Base-by-base conservation (phyloP, 2,888 invertebrate genomes). In the Malacosoma neustria region DNA sequence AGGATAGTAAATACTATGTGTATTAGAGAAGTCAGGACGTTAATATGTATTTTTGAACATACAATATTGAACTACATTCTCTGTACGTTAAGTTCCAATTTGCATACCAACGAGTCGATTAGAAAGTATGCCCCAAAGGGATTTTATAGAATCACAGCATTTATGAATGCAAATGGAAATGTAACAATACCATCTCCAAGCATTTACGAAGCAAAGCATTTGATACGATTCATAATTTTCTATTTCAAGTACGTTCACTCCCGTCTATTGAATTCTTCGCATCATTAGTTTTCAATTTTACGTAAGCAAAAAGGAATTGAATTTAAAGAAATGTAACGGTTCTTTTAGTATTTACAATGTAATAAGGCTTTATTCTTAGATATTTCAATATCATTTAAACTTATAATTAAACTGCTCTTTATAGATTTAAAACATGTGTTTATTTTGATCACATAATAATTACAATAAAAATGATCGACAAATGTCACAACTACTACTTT, bases 161-260 rank as follows among this genome's bases (percentile, higher is more conserved):
- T 12, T 9, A 12, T 12, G 45, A 45, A 51, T 51, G 51, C 49
- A 49, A 51, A 51, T 49, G 42, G 40, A 42, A 43, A 30, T 33
- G 37, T 40, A 46, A 44, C 41, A 41, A 38, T 45, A 43, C 44
- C 44, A 44, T 44, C 46, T 37, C 49, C 39, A 32, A 48, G 22
- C 2, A 7, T 22, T 43, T 50, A 48, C 46, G 45, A 40, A 39
- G 31, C 30, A 30, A 40, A 42, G 45, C 42, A 48, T 49, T 50
- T 42, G 48, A 50, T 50, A 46, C 42, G 31, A 40, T 40, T 37
- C 36, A 35, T 11, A 35, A 30, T 30, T 14, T 11, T 35, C 22
- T 7, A 22, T 22, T 22, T 22, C 22, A 22, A 22, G 9, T 22
- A 22, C 22, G 3, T 22, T 22, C 22, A n/a, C n/a, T 4, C 9